phyloP scores from a whole-genome alignment of 2,888 invertebrate genomes.

The Scaptodrosophila latifasciaeformis region DNA sequence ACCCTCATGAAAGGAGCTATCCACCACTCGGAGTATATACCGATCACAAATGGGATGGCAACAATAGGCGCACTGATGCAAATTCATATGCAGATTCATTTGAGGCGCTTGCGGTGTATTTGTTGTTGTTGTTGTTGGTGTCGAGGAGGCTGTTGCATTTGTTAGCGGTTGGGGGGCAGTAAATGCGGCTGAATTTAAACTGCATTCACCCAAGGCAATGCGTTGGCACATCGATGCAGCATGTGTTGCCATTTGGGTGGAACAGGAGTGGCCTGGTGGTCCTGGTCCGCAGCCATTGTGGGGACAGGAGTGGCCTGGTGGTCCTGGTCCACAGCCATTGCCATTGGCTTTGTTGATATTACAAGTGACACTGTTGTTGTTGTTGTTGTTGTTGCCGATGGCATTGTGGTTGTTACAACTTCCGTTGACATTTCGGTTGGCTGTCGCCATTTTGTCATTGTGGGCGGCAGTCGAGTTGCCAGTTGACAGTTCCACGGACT shows the following conservation, averaged over 20 bases:
- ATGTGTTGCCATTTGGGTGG: conserved; percentile 39
- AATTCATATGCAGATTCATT: conserved; percentile 22
- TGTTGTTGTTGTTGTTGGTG: conserved; percentile 33
- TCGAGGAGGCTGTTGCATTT: conserved; percentile 14
- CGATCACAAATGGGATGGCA: conserved; percentile 83
- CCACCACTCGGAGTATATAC: conserved; percentile 84
- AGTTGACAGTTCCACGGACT: conserved; percentile 15
- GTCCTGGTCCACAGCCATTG: conserved; percentile 39
- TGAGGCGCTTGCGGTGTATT: conserved; percentile 53
- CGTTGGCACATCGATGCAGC: conserved; percentile 38
- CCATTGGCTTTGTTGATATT: conserved; percentile 32
- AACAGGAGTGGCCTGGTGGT: conserved; percentile 11
- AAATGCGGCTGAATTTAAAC: conserved; percentile 39
- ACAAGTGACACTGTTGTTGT: conserved; percentile 21
- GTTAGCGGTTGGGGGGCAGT: conserved; percentile 30
- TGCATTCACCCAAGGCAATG: conserved; percentile 65
- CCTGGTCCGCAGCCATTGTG: no score
- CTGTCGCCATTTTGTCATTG: conserved; percentile 64
- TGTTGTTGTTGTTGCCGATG: conserved; percentile 37
- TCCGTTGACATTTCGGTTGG: conserved; percentile 63
- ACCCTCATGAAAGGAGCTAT: conserved; percentile 84
- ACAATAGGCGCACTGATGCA: conserved; percentile 80
- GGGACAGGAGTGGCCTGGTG: conserved; percentile 24
- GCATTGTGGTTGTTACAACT: conserved; percentile 62
- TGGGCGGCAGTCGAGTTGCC: conserved; percentile 40